Base-by-base conservation (phyloP, 2,113 vertebrate species). In the Vimba vimba region DNA sequence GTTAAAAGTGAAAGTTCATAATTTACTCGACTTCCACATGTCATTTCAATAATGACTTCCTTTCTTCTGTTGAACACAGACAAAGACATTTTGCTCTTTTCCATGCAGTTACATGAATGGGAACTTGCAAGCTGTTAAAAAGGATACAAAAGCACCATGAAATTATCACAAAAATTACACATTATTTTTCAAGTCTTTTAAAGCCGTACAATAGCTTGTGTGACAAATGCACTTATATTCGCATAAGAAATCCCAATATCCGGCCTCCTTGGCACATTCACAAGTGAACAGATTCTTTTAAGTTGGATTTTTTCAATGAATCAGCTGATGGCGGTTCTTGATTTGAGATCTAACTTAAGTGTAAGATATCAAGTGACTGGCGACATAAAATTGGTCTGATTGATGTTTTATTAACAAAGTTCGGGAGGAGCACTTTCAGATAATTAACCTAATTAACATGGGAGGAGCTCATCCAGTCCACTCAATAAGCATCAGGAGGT, bases 11-110 rank as follows among this genome's bases (percentile, higher is more conserved):
- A 25, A 47, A 75, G 12, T 15, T 71, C 2, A 75, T 27, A 3
- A 25, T 75, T 75, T 75, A 25, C 23, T 47, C n/a, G 8, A 8
- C 43, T 2, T 43, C 60, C 68, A 43, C 33, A 23, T 39, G 68
- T 21, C 0, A 2, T 71, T 71, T 71, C 84, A 88, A 30, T 83
- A 89, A 87, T 91, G 78, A 86, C 88, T 89, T 71, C 9, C 2
- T 71, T 71, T 71, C 21, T 12, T 43, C 19, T 43, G 9, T 11
- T 71, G 4, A 71, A 39, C 4, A 21, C 36, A 19, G 17, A 36
- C 12, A 21, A 60, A 60, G 3, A 39, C 68, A 43, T 43, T 71
- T 43, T 2, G 2, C 4, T 21, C 66, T 68, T 27, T 64, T 68
- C 30, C 36, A 39, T 19, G 19, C 4, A 5, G 68, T 39, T 36